These are phyloP conservation scores for Amphimedon queenslandica DNA, from an alignment of 37 sponge, comb jelly and placozoan genomes.

Conservation along the genomic window DNA sequence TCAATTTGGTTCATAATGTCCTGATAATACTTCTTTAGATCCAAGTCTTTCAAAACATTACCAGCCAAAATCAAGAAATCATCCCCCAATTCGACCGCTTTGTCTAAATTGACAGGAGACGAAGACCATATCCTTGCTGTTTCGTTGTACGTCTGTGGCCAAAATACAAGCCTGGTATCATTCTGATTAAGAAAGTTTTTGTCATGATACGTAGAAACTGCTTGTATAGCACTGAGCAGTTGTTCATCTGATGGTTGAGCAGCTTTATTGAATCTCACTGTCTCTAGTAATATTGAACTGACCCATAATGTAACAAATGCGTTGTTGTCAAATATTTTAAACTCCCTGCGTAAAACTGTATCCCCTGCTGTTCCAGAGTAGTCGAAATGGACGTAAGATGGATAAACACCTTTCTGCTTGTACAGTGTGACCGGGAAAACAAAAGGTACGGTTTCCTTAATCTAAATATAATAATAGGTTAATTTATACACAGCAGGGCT, in stretches of 20 bases:
- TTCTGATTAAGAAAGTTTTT: not conserved
- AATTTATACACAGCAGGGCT: no score
- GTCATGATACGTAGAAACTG: constrained; percentile 44
- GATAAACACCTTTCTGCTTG: constrained; percentile 46
- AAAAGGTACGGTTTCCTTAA: not conserved
- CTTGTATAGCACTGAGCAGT: constrained; percentile 23
- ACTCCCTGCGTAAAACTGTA: not conserved
- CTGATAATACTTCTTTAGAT: no score
- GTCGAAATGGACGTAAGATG: constrained; percentile 23
- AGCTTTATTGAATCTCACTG: constrained; percentile 1
- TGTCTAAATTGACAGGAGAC: not conserved
- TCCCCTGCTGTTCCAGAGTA: constrained; percentile 9
- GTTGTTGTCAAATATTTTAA: constrained; percentile 39
- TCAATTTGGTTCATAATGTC: no score
- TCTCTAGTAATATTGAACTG: constrained; percentile 33
- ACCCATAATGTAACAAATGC: constrained; percentile 50
- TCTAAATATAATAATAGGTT: not conserved
- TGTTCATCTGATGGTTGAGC: constrained; percentile 40
- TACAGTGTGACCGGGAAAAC: not conserved
- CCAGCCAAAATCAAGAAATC: not conserved
- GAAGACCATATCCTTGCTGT: constrained; percentile 19
- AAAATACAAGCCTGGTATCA: constrained; percentile 25
- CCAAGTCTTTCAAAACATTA: not conserved
- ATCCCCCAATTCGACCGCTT: not conserved
- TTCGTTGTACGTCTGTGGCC: constrained; percentile 36